Evolutionary conservation across 2,113 vertebrate genomes (phyloP).

Genomic region (Lampris megalopsis): DNA sequence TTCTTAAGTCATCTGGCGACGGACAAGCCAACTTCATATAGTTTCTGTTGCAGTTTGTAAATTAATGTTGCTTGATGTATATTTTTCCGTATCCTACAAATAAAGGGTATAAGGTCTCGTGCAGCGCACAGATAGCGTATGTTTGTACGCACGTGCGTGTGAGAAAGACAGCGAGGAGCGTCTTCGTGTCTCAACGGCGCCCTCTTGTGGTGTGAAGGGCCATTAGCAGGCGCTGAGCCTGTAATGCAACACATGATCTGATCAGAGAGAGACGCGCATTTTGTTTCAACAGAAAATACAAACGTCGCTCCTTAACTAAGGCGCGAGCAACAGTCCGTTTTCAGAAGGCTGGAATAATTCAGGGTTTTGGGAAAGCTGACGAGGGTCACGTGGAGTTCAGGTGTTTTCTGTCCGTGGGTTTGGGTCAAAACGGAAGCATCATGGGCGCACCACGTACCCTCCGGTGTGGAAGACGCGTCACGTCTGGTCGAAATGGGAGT

Average conservation of each 20-base stretch:
- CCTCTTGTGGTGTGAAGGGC: slow-evolving; percentile 57
- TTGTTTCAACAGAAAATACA: slow-evolving; percentile 34
- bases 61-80: slow-evolving; percentile 25
- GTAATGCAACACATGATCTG: slow-evolving; percentile 28
- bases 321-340: not conserved
- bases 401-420: too few species aligned
- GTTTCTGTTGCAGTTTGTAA: slow-evolving; percentile 8
- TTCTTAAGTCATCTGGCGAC: not conserved
- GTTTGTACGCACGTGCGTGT: too few species aligned
- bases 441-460: too few species aligned
- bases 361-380: slow-evolving; percentile 8
- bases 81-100: slow-evolving; percentile 47
- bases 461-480: too few species aligned
- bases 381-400: too few species aligned
- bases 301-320: slow-evolving; percentile 16
- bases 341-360: not conserved
- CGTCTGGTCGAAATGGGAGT: too few species aligned
- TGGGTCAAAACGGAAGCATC: too few species aligned
- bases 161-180: slow-evolving; percentile 1
- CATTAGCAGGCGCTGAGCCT: slow-evolving; percentile 30
- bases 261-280: slow-evolving; percentile 10
- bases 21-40: slow-evolving; percentile 21
- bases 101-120: slow-evolving; percentile 36
- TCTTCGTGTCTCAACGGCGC: slow-evolving; percentile 16
- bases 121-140: not conserved